Conservation (phyloP, 1,140 invertebrate genomes). For the Geopemphigus sp. region DNA sequence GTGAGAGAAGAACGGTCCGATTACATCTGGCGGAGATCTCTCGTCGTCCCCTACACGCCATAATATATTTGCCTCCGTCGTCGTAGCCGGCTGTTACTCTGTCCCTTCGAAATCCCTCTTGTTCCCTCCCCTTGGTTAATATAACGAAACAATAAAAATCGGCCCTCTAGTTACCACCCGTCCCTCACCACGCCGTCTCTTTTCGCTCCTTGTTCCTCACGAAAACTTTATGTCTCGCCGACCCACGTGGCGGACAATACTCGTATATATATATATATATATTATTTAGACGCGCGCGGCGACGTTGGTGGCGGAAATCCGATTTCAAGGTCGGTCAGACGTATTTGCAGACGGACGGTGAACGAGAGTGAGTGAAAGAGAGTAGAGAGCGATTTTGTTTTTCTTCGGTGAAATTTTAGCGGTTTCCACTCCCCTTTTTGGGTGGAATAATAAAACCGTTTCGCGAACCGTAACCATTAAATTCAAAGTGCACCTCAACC, state of each 20-base stretch:
- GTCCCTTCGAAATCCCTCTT: background rate
- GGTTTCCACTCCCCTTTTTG: background rate
- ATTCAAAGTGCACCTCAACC: conserved; percentile 3
- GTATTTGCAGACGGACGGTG: no score
- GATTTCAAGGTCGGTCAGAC: conserved; percentile 21
- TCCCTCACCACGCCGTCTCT: no score
- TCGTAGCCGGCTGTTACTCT: conserved; percentile 14
- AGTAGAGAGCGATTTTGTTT: no score
- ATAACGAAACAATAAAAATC: conserved; percentile 44
- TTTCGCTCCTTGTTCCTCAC: no score
- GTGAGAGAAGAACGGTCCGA: background rate
- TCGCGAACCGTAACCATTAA: conserved; percentile 22
- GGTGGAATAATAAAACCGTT: conserved; percentile 37
- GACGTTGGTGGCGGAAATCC: background rate
- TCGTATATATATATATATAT: no score
- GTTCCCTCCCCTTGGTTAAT: conserved; percentile 5
- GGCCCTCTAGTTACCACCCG: background rate
- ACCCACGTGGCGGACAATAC: background rate
- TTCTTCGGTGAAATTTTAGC: background rate
- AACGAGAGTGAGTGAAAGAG: no score
- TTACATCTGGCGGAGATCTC: conserved; percentile 20
- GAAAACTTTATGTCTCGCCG: no score
- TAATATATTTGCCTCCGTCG: background rate
- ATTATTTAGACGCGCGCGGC: background rate
- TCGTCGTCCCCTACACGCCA: background rate